Evolutionary conservation across 2,797 vertebrate genomes (phyloP).

Genomic region (Craterocephalus amniculus): DNA sequence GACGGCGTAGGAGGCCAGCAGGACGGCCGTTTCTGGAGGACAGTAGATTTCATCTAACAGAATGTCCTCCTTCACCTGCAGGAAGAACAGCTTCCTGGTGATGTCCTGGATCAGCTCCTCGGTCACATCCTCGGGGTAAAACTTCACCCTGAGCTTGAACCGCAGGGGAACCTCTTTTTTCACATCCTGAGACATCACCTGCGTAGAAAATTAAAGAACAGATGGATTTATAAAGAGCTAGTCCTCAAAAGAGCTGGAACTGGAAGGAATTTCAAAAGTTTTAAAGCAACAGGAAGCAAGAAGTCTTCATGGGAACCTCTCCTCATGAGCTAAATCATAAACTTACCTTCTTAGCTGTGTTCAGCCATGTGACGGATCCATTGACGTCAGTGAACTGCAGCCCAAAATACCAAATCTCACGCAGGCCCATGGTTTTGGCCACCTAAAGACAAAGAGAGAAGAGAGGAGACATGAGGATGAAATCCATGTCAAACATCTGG

Average conservation of each 20-base stretch:
- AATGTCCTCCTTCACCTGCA: conserved; percentile 92
- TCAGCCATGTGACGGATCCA: conserved; percentile 91
- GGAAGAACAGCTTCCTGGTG: conserved; percentile 95
- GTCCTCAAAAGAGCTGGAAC: background rate
- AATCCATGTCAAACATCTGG: background rate
- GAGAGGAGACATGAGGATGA: background rate
- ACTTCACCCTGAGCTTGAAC: conserved; percentile 93
- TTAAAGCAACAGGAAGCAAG: background rate
- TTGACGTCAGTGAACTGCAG: conserved; percentile 92
- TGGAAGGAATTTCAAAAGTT: too few relatives aligned
- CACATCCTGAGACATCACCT: conserved; percentile 94
- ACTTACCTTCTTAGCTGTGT: conserved; percentile 93
- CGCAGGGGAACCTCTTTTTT: conserved; percentile 91
- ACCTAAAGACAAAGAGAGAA: conserved; percentile 79
- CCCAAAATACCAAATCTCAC: conserved; percentile 97
- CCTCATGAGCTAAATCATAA: background rate
- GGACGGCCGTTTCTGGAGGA: conserved; percentile 93
- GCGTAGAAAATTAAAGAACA: background rate
- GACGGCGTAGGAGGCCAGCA: conserved; percentile 94
- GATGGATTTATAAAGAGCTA: background rate
- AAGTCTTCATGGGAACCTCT: background rate
- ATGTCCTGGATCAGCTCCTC: conserved; percentile 98
- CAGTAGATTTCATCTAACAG: conserved; percentile 92
- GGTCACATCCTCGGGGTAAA: conserved; percentile 93
- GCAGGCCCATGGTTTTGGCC: conserved; percentile 92